These are phyloP conservation scores for Ormyrus thymus DNA, from an alignment of 2,888 invertebrate genomes.

Conservation along the genomic window DNA sequence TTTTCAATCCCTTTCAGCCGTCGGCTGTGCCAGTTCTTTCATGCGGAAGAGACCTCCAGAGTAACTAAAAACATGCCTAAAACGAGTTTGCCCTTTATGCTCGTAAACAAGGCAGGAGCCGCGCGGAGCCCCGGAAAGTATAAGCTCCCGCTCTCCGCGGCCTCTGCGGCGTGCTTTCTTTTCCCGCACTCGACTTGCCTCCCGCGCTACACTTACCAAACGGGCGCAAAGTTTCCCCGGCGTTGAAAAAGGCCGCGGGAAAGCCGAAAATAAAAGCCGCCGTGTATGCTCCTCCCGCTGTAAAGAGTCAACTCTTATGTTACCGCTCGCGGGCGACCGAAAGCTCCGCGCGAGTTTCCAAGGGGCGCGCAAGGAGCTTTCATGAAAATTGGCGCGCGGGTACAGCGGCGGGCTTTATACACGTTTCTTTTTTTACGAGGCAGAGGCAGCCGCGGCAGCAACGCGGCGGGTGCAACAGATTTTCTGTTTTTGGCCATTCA, in stretches of 20 bases:
- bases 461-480: conserved; percentile 60
- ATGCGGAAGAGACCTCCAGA: neutral
- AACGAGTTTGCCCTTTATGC: neutral
- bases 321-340: conserved; percentile 14
- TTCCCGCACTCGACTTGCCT: neutral
- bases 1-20: too few relatives aligned
- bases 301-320: conserved; percentile 39
- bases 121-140: neutral
- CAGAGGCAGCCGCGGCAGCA: conserved; percentile 43
- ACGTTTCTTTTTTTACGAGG: neutral
- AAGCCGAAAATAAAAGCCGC: neutral
- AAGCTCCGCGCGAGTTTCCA: neutral
- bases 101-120: conserved; percentile 10
- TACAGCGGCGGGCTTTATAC: conserved; percentile 24
- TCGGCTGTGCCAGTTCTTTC: neutral
- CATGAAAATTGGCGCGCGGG: conserved; percentile 61
- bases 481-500: conserved; percentile 71
- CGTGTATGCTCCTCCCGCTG: neutral
- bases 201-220: conserved; percentile 12
- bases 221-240: conserved; percentile 4
- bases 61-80: neutral
- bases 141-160: neutral
- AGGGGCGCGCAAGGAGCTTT: conserved; percentile 58
- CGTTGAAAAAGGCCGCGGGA: conserved; percentile 20
- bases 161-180: conserved; percentile 25